These are phyloP conservation scores for Lasioglossum figueresi DNA, from an alignment of 2,888 invertebrate genomes.

Conservation along the genomic window DNA sequence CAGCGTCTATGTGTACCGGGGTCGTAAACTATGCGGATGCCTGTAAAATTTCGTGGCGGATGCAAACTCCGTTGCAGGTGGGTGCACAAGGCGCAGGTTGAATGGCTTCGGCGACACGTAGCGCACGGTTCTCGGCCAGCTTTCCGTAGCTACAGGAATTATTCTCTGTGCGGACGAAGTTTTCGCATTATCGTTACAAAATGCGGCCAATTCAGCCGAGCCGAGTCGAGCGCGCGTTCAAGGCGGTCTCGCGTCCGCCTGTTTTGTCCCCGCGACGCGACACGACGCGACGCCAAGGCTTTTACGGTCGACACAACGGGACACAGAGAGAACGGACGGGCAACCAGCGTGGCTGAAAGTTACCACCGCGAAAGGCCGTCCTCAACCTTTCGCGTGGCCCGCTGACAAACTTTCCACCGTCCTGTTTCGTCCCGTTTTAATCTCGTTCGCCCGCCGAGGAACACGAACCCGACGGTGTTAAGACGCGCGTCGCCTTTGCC, in stretches of 20 bases:
- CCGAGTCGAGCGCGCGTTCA: not conserved
- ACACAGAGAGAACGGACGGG: not conserved
- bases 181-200: slow-evolving; percentile 70
- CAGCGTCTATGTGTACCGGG: slow-evolving; percentile 13
- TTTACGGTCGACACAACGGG: slow-evolving; percentile 27
- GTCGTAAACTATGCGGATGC: slow-evolving; percentile 48
- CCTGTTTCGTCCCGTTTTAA: slow-evolving; percentile 33
- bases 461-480: slow-evolving; percentile 1
- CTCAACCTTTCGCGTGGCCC: slow-evolving; percentile 33
- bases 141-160: slow-evolving; percentile 26
- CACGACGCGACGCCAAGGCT: slow-evolving; percentile 1
- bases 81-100: slow-evolving; percentile 9
- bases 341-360: slow-evolving; percentile 28
- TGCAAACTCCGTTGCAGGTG: slow-evolving; percentile 51
- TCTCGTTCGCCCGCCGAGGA: slow-evolving; percentile 15
- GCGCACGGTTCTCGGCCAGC: not conserved
- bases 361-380: slow-evolving; percentile 42
- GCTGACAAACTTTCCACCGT: slow-evolving; percentile 42
- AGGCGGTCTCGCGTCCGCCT: slow-evolving; percentile 29
- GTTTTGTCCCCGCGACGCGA: slow-evolving; percentile 42
- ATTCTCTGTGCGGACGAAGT: slow-evolving; percentile 60
- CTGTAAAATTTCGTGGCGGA: slow-evolving; percentile 60
- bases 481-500: slow-evolving; percentile 6
- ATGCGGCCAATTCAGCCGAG: slow-evolving; percentile 39
- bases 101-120: slow-evolving; percentile 31